Conservation (phyloP, 2,113 vertebrate species). For the Campylorhamphus procurvoides region DNA sequence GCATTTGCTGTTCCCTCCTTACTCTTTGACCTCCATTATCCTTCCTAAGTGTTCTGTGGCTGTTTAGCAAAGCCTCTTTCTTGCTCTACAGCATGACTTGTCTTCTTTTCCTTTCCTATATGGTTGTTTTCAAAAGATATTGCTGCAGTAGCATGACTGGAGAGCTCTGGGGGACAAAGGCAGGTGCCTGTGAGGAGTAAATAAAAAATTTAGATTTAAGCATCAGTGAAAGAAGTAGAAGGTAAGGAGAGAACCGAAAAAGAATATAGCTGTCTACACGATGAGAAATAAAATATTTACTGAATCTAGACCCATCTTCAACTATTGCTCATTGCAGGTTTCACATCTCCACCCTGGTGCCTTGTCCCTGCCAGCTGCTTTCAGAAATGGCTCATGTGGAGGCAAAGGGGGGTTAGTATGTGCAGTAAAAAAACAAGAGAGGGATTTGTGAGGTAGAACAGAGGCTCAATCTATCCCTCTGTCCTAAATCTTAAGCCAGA, state of each 20-base stretch:
- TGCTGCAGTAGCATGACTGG: background rate
- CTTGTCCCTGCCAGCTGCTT: background rate
- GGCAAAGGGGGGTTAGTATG: background rate
- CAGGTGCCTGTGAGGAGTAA: background rate
- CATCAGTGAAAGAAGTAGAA: background rate
- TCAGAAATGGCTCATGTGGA: background rate
- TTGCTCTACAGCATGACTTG: background rate
- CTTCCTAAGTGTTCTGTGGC: background rate
- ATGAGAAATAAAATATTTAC: background rate
- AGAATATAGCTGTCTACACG: background rate
- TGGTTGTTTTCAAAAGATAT: background rate
- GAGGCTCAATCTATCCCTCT: background rate
- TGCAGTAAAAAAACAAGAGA: background rate
- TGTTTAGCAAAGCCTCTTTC: background rate
- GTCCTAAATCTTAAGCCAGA: background rate
- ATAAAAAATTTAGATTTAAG: background rate
- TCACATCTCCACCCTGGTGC: accelerated
- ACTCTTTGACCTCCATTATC: background rate
- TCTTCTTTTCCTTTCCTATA: background rate
- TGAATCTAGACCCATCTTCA: background rate
- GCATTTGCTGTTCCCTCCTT: background rate
- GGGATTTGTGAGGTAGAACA: background rate
- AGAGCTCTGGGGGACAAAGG: background rate
- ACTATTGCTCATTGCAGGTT: background rate
- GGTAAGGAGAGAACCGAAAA: background rate